Conservation (phyloP, 2,113 vertebrate genomes). For the Amphilophus citrinellus region DNA sequence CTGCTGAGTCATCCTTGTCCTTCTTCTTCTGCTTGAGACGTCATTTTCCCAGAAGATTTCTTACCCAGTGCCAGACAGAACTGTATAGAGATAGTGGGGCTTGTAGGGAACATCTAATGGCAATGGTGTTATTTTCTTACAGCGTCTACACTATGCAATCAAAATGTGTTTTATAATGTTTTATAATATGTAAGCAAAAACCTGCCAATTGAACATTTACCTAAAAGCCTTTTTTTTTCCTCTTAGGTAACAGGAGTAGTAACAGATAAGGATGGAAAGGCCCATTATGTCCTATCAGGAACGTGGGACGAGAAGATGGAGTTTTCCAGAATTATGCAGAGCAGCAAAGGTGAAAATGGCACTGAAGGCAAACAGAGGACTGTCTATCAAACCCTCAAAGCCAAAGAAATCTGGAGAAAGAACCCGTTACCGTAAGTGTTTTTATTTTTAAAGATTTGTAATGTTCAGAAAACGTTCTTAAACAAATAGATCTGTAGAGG, state of each 20-base stretch:
- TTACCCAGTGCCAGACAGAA: no score
- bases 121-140: neutral
- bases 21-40: neutral
- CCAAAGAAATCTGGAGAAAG: slow-evolving; percentile 93
- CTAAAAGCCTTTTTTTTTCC: neutral
- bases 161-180: neutral
- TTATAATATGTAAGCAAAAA: neutral
- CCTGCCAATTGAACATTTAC: neutral
- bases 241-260: slow-evolving; percentile 94
- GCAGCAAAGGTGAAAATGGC: slow-evolving; percentile 86
- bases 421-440: slow-evolving; percentile 91
- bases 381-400: slow-evolving; percentile 85
- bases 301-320: slow-evolving; percentile 99
- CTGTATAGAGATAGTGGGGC: no score
- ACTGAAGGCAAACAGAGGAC: slow-evolving; percentile 86
- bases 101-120: neutral
- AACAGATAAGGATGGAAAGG: slow-evolving; percentile 88
- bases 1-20: neutral
- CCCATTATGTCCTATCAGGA: slow-evolving; percentile 91
- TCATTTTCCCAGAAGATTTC: neutral
- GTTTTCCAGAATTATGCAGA: slow-evolving; percentile 86
- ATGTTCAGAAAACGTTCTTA: neutral
- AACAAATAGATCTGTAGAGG: neutral
- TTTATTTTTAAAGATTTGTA: neutral
- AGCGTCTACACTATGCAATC: neutral